These are phyloP conservation scores for Drosophila punjabiensis DNA, from an alignment of 1,140 invertebrate species.

Conservation along the genomic window DNA sequence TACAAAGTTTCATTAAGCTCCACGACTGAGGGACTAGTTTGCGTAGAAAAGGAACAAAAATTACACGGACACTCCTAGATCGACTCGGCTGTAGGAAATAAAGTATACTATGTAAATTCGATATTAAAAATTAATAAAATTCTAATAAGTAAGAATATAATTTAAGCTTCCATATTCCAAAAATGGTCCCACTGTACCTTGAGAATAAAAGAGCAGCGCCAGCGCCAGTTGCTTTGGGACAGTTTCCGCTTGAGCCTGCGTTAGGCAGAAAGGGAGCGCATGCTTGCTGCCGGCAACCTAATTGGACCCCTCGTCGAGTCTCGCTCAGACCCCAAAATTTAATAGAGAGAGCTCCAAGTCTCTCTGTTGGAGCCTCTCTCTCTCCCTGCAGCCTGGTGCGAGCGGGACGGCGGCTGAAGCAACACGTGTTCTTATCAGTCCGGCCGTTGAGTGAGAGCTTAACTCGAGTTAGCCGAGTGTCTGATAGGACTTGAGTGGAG, in stretches of 20 bases:
- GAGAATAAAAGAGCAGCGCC: conserved; percentile 60
- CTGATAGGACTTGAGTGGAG: conserved; percentile 33
- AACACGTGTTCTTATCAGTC: conserved; percentile 83
- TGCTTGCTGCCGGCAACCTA: conserved; percentile 72
- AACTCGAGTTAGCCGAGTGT: conserved; percentile 33
- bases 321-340: conserved; percentile 8
- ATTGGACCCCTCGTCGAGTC: conserved; percentile 45
- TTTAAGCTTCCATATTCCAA: background rate
- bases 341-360: background rate
- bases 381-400: conserved; percentile 14
- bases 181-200: conserved; percentile 3
- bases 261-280: conserved; percentile 74
- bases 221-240: conserved; percentile 62
- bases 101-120: no score
- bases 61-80: no score
- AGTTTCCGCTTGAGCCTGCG: conserved; percentile 38
- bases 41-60: no score
- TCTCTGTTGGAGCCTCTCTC: conserved; percentile 11
- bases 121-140: no score
- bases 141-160: no score
- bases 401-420: conserved; percentile 60
- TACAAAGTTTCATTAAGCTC: no score
- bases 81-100: no score
- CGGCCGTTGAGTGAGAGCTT: conserved; percentile 36
- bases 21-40: no score